Evolutionary conservation across 2,797 vertebrate genomes (phyloP), one percentile per base, ranked within the genome.

Genomic region (Coendou prehensilis): DNA sequence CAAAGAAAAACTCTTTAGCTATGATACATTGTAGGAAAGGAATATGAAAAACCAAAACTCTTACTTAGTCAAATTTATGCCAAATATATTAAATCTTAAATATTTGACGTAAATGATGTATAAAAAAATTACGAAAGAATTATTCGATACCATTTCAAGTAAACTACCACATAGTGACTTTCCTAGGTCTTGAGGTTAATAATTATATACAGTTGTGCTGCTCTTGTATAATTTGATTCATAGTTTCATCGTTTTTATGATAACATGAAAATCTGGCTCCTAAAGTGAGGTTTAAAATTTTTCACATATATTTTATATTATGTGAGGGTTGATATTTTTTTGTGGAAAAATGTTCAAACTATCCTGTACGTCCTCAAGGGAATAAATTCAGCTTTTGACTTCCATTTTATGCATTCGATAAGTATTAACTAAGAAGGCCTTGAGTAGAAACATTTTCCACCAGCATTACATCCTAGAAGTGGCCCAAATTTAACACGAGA

Each of bases 61-160:
- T 79, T 45, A 90, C 61, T 89, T 67, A 95, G 50, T 84, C 8
- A 78, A 9, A 93, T 47, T 57, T 87, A 75, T 87, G 22, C 61
- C 91, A 97, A 96, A 26, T 71, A 9, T 69, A 71, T 79, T 87
- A 59, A 75, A 64, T 95, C 67, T 78, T 91, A 82, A 93, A 63
- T 87, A 89, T 92, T 93, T 94, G 5, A 84, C 81, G 84, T 69
- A 64, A 94, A 57, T n/a, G 7, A 54, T 76, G 64, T 28, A 20
- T 47, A 28, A 92, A 93, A 93, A 7, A 56, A 47, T 41, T 89
- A 63, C 78, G 20, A 71, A 73, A 57, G 9, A 89, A 89, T 94
- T 57, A 73, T 79, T 91, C 85, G 86, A 91, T 93, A 45, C 4
- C 7, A 64, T 94, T 91, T 91, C 15, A 86, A 91, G 47, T 87